Percentiles rank a stretch among this genome's conserved stretches.
These are phyloP conservation scores for Eristalis intricaria DNA, from an alignment of 2,888 invertebrate genomes.

Conservation along the genomic window DNA sequence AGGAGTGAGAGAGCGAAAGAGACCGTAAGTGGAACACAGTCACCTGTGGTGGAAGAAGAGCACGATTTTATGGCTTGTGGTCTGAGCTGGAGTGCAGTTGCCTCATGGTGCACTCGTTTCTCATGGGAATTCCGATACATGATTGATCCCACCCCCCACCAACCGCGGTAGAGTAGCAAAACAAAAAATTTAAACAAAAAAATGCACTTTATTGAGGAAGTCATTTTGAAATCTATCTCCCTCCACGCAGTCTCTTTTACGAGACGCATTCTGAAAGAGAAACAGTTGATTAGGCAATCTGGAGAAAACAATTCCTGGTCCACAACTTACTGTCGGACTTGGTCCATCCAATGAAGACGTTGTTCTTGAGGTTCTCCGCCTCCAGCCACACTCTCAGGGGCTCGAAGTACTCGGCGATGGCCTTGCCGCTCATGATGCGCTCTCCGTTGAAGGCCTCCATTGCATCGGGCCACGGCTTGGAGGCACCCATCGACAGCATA, in stretches of 20 bases:
- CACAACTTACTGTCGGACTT: constrained; percentile 78
- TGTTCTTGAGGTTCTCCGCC: constrained; percentile 87
- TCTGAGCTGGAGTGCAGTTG: not conserved
- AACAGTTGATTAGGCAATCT: not conserved
- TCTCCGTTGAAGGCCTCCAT: constrained; percentile 91
- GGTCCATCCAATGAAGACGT: constrained; percentile 86
- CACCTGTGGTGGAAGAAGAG: not conserved
- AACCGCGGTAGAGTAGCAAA: not conserved
- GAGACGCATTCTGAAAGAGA: constrained; percentile 50
- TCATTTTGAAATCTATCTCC: not conserved
- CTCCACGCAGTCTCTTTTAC: not conserved
- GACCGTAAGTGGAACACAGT: not conserved
- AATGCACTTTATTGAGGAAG: not conserved
- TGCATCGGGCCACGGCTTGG: constrained; percentile 91
- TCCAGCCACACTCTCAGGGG: constrained; percentile 90
- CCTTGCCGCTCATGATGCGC: constrained; percentile 88
- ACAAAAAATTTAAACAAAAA: not conserved
- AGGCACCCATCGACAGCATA: constrained; percentile 88
- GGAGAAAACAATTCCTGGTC: not conserved
- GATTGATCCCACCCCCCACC: not conserved
- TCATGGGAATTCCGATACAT: not conserved
- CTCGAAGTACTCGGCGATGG: constrained; percentile 90
- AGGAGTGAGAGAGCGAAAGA: not conserved
- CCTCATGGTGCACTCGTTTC: not conserved
- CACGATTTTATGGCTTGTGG: not conserved